Percentiles rank a stretch among this genome's conserved stretches.
phyloP scores from a whole-genome alignment of 2,888 invertebrate genomes.

The Cosmopolites sordidus region DNA sequence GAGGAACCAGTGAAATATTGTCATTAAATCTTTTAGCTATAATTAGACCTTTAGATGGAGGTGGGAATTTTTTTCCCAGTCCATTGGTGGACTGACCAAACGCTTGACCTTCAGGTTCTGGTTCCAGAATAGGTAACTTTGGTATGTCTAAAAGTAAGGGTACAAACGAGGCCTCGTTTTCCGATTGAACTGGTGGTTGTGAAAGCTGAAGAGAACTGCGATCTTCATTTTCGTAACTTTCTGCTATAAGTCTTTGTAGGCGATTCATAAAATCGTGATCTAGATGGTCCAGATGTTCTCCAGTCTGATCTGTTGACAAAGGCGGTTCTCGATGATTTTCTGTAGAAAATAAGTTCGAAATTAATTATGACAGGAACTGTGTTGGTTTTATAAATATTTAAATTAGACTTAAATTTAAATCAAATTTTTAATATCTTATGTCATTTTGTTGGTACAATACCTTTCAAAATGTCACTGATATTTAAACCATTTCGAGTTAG shows the following conservation, averaged over 20 bases:
- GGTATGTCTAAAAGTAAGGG: conserved; percentile 46
- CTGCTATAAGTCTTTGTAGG: conserved; percentile 26
- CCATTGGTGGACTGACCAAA: not conserved
- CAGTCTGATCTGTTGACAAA: too few relatives aligned
- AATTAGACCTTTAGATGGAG: conserved; percentile 41
- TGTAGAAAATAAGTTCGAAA: too few relatives aligned
- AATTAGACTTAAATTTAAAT: too few relatives aligned
- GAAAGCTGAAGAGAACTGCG: not conserved
- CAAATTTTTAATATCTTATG: too few relatives aligned
- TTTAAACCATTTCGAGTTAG: too few relatives aligned
- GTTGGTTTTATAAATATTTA: too few relatives aligned
- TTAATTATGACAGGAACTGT: too few relatives aligned
- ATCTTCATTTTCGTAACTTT: conserved; percentile 3
- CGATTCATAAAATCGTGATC: conserved; percentile 29
- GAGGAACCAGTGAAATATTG: conserved; percentile 39
- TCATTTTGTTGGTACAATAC: too few relatives aligned
- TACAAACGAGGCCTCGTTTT: conserved; percentile 32
- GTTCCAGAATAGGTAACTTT: conserved; percentile 42
- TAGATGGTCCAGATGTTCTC: conserved; percentile 2
- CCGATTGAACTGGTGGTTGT: conserved; percentile 5
- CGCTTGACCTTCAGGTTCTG: conserved; percentile 21
- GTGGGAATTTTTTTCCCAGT: conserved; percentile 38
- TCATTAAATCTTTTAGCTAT: conserved; percentile 38
- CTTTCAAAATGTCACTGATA: too few relatives aligned
- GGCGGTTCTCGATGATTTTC: not conserved